A percentile compares a stretch with the other conserved stretches of the same genome.
Evolutionary conservation across 2,113 vertebrate species (phyloP).

Genomic region (Nesoenas mayeri): DNA sequence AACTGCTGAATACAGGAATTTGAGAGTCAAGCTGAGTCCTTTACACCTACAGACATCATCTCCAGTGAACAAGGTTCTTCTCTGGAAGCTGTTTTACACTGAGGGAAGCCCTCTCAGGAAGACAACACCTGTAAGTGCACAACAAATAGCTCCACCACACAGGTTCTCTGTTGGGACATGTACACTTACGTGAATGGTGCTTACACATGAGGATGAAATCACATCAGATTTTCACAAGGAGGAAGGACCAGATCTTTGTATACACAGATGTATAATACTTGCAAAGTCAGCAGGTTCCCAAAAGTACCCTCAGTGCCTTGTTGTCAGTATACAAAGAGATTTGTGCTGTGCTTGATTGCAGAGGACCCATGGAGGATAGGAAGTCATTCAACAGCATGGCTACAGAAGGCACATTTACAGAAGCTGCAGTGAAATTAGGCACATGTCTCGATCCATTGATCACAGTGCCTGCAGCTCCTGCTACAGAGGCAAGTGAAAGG

Average conservation of each 20-base stretch:
- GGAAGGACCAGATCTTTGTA: background rate
- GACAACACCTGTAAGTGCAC: background rate
- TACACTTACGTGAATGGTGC: background rate
- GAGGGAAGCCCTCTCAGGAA: background rate
- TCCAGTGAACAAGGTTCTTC: background rate
- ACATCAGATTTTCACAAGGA: background rate
- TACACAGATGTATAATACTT: background rate
- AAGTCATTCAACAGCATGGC: background rate
- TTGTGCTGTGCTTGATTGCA: background rate
- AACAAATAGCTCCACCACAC: background rate
- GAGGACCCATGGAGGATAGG: background rate
- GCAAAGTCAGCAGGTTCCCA: background rate
- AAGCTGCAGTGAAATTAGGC: slow-evolving; percentile 14
- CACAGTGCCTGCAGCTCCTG: background rate
- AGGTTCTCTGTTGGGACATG: background rate
- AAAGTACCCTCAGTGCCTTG: background rate
- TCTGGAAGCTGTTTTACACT: background rate
- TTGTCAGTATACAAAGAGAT: background rate
- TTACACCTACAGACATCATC: background rate
- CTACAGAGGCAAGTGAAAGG: background rate
- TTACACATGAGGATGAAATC: background rate
- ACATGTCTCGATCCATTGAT: slow-evolving; percentile 15
- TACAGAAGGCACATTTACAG: background rate
- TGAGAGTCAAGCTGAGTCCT: background rate
- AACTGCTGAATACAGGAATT: background rate